Base-by-base conservation (phyloP, 2,113 vertebrate species). In the Dolichotis patagonum region DNA sequence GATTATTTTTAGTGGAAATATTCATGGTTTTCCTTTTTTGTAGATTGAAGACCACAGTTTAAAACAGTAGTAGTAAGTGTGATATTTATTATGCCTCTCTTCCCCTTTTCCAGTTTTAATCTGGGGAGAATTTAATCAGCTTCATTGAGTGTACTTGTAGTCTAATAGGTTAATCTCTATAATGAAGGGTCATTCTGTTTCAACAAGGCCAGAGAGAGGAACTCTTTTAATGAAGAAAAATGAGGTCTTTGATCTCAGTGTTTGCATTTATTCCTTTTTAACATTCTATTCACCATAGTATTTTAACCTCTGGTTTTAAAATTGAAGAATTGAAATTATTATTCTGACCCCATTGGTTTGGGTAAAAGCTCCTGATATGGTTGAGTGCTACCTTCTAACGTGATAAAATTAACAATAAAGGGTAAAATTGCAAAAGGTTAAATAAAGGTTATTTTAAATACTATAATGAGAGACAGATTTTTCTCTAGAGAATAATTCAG, bases 161-260 rank as follows among this genome's bases (percentile, higher is more conserved):
- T 38, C 16, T 94, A 86, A 80, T 73, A 98, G 96, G 94, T 98
- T 98, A 98, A 98, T 97, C 83, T 97, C 95, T 97, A 11, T 97
- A 96, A 97, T 96, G 60, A 96, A 91, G 56, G 90, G 97, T 97
- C 98, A 98, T 67, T 91, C 28, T 95, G 73, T 96, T 98, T 98
- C 96, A 96, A 87, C 77, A 54, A 91, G 88, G 85, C 98, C 98
- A 98, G 95, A 97, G 7, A 96, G 89, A 97, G 38, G 20, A 94
- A 97, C 91, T 94, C 11, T 94, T 89, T 85, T 85, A 71, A 97
- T 92, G 71, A 97, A 91, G 77, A 98, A 92, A 98, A 98, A 98
- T 97, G 98, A 98, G 98, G 98, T 98, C 97, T 96, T 93, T 97
- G 98, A 98, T 98, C 98, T 94, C 98, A 98, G 98, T 98, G 98